Base-by-base conservation (phyloP, 1,140 invertebrate species). In the Sweltsa coloradensis region DNA sequence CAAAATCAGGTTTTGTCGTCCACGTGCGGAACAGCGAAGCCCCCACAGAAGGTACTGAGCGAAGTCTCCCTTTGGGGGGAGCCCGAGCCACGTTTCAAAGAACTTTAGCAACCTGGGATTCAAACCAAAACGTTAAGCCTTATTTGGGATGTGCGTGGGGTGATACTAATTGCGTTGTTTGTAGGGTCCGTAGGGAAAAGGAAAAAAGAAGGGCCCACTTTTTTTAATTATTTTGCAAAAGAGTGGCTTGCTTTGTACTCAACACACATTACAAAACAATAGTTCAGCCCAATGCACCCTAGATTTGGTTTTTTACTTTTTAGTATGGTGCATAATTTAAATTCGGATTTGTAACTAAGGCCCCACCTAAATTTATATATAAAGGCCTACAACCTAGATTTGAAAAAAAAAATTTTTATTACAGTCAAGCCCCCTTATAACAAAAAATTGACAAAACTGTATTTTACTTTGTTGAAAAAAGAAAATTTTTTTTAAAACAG, bases 61-160 rank as follows among this genome's bases (percentile, higher is more conserved):
- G 41, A 86, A 76, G 11, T 89, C 74, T 59, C 86, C 78, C 18
- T 78, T 73, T 0, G 86, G 85, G 57, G 79, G 76, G 31, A 68
- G 63, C 40, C 76, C 69, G 0, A 81, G 81, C 26, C 89, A 68
- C 51, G 78, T 75, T 3, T 87, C 85, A 67, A 90, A 90, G 58
- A 91, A 91, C 62, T 83, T 89, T 61, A 90, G 77, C 18, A 89
- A 71, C 81, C 81, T 81, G 59, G 22, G 68, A n/a, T n/a, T n/a
- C 65, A 54, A 53, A 56, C 51, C 34, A 51, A 53, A 24, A 37
- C 16, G 24, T 6, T 13, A 29, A 26, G 7, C 7, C 24, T 34
- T 7, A 11, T 9, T 43, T 11, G 7, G n/a, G 24, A 29, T 7
- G 29, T 45, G 16, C 25, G 16, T 36, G n/a, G 34, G 4, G 3